Evolutionary conservation across 2,888 invertebrate genomes (phyloP), one percentile per base, ranked within the genome.

Genomic region (Lithophane socia): DNA sequence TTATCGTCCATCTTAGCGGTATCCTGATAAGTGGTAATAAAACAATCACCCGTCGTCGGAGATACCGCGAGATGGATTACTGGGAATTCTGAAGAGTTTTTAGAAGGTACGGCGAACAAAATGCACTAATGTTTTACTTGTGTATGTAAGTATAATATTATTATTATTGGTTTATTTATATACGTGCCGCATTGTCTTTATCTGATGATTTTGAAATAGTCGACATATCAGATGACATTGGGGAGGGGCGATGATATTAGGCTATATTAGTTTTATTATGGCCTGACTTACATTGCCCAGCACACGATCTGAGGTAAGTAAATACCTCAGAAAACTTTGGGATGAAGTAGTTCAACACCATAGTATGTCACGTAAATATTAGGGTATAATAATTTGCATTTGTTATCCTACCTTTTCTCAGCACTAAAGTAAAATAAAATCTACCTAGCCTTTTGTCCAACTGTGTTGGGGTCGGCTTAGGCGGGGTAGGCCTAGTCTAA

Each of bases 1-100:
- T 80, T 85, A 85, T 85, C 84, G 68, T 68, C 61, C 82, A 82
- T 82, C 29, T 72, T 44, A 5, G 49, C 64, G 58, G 37, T 65
- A 21, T 52, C 54, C 58, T 24, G 70, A 79, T 71, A 79, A 49
- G 8, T 18, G 0, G 24, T 21, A 21, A 54, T 56, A 79, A 69
- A 64, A 58, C 44, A 64, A 75, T 74, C 58, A 8, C 8, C 56
- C 49, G 12, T 21, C 49, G 12, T 47, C 37, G 21, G 2, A 21
- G 64, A 76, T 68, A 80, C 3, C 37, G 3, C 21, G 67, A 60
- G 81, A 80, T 76, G 68, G 63, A 71, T 84, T 64, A 54, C 42
- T 16, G 66, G 52, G 56, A 78, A 80, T 71, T 66, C 56, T 54
- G 60, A 66, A 71, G n/a, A 61, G 13, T 4, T 56, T 61, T 69